Base-by-base conservation (phyloP, 2,113 vertebrate genomes). In the Casuarius casuarius region DNA sequence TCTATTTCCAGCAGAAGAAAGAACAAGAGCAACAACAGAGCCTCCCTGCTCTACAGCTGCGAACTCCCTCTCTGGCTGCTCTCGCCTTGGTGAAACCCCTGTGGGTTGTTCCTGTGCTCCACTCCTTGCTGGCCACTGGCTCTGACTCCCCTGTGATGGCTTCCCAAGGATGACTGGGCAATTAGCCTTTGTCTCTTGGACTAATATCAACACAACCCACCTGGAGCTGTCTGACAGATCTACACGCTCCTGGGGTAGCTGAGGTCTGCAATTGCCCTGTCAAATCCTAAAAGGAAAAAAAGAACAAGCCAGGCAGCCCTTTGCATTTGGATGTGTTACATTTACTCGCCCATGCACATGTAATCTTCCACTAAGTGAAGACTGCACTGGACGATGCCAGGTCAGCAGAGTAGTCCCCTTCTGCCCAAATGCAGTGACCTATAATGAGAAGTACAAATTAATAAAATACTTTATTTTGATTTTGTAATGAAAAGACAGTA, bases 21-120 rank as follows among this genome's bases (percentile, higher is more conserved):
- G 26, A 72, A 20, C 25, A 73, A 74, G 56, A 94, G 51, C 19
- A 95, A 72, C 52, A 97, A 79, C 77, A 96, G 28, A 87, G n/a
- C 77, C 80, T 91, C 84, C 73, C 48, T 76, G 21, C 46, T 82
- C 10, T 89, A 65, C 61, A 89, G 68, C 70, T 96, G 77, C 61
- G 87, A 42, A 21, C 54, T 87, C 42, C 81, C 68, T 88, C 54
- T 84, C 67, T 92, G 68, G 56, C 33, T 61, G 72, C 90, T 88
- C 54, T 70, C 16, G 76, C 20, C 46, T 84, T 49, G 58, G 92
- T 87, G 73, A 92, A 97, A 70, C 21, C 17, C 46, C 89, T 58
- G 8, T 1, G 5, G 72, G 63, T 61, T 84, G 42, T 46, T 88
- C 52, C 70, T 76, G 42, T 38, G 67, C 76, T 18, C 85, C 38